These are phyloP conservation scores for Aporophyla nigra DNA, from an alignment of 2,888 invertebrate genomes.

Conservation along the genomic window DNA sequence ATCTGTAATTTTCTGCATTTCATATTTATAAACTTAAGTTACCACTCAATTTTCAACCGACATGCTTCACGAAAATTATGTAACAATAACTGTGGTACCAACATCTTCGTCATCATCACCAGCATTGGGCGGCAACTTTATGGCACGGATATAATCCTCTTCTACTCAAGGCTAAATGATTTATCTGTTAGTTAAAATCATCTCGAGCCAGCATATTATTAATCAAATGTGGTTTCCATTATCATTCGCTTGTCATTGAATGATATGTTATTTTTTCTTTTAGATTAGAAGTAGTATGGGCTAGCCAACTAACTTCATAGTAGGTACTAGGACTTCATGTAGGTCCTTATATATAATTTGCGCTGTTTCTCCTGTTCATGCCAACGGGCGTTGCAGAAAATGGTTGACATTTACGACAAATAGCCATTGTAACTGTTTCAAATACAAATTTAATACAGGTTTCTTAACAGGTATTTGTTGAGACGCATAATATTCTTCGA, in stretches of 20 bases:
- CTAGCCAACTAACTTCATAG: not conserved
- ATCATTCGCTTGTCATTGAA: not conserved
- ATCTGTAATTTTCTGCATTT: not conserved
- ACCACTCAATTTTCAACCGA: no score
- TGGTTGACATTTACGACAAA: conserved; percentile 25
- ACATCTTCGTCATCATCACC: no score
- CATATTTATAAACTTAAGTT: not conserved
- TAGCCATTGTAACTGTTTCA: conserved; percentile 16
- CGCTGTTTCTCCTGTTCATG: conserved; percentile 9
- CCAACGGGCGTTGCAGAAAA: conserved; percentile 12
- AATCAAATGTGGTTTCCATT: not conserved
- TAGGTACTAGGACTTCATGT: no score
- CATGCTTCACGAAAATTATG: no score
- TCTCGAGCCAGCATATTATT: not conserved
- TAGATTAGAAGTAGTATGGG: no score
- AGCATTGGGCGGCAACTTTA: no score
- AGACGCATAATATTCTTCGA: not conserved
- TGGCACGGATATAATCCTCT: not conserved
- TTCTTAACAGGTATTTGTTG: not conserved
- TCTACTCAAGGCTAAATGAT: not conserved
- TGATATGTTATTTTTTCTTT: not conserved
- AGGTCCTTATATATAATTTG: not conserved
- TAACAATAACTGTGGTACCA: no score
- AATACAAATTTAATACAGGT: conserved; percentile 14
- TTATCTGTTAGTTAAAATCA: not conserved